Evolutionary conservation across 2,888 invertebrate genomes (phyloP).

Genomic region (Ferrisia virgata): DNA sequence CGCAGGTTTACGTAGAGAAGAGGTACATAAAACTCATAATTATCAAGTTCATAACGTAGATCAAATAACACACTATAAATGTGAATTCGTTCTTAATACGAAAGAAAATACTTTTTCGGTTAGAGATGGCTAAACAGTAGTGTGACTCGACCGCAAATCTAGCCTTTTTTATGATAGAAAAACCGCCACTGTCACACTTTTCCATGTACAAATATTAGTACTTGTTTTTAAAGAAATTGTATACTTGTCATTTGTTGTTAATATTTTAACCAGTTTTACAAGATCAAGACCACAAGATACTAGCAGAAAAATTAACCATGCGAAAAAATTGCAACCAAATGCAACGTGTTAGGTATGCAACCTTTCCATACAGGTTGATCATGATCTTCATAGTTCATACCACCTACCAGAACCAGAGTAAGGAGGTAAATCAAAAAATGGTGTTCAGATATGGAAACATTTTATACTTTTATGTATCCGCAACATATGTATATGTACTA

Average conservation of each 20-base stretch:
- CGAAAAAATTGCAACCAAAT: not conserved
- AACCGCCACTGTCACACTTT: slow-evolving; percentile 32
- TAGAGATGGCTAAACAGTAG: not conserved
- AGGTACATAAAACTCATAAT: not conserved
- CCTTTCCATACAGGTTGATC: not conserved
- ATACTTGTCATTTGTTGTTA: not conserved
- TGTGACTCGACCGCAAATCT: not conserved
- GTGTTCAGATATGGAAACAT: too few species aligned
- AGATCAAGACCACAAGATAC: not conserved
- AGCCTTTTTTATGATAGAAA: not conserved
- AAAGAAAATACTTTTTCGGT: not conserved
- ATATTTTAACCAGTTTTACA: not conserved
- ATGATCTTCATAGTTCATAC: too few species aligned
- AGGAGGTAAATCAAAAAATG: too few species aligned
- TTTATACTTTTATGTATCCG: too few species aligned
- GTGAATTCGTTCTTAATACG: not conserved
- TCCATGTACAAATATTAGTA: not conserved
- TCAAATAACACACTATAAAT: not conserved
- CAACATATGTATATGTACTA: too few species aligned
- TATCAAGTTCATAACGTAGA: not conserved
- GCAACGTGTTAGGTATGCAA: not conserved
- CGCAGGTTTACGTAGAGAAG: too few species aligned
- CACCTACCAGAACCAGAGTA: too few species aligned
- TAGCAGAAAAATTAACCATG: not conserved
- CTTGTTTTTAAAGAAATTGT: not conserved